A percentile compares a stretch with the other conserved stretches of the same genome.
Evolutionary conservation across 1,140 invertebrate species (phyloP).

Genomic region (Carposina sasakii): DNA sequence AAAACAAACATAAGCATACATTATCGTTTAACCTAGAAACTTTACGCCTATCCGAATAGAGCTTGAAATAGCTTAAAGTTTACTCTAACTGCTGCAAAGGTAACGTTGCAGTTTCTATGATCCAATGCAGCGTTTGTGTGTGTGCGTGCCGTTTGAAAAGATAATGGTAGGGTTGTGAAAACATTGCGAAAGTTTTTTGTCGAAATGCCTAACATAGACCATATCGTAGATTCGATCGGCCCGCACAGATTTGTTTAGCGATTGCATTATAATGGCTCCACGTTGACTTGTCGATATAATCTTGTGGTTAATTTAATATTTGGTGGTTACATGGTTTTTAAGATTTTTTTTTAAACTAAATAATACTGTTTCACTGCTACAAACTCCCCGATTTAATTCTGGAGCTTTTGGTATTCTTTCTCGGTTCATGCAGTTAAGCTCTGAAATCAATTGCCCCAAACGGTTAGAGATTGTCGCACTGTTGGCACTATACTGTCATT

Average conservation of each 20-base stretch:
- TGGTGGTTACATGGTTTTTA: conserved; percentile 5
- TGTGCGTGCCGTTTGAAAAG: conserved; percentile 40
- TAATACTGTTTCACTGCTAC: not conserved
- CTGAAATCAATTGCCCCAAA: too few species aligned
- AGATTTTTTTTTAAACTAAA: conserved; percentile 14
- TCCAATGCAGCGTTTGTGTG: conserved; percentile 38
- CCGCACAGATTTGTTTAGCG: conserved; percentile 1
- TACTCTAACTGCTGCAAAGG: conserved; percentile 9
- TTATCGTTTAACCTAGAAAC: conserved; percentile 13
- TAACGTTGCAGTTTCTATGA: conserved; percentile 34
- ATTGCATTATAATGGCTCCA: conserved; percentile 2
- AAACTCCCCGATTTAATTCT: too few species aligned
- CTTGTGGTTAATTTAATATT: not conserved
- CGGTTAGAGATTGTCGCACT: too few species aligned
- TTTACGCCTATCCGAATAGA: conserved; percentile 13
- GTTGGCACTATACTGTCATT: too few species aligned
- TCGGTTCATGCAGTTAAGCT: too few species aligned
- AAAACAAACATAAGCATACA: conserved; percentile 4
- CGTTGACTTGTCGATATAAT: conserved; percentile 1
- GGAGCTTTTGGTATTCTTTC: too few species aligned
- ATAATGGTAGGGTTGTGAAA: conserved; percentile 58
- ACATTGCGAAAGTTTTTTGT: conserved; percentile 37
- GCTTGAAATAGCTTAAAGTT: conserved; percentile 25
- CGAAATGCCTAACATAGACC: conserved; percentile 34
- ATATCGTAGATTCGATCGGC: conserved; percentile 22